phyloP scores from a whole-genome alignment of 37 sponge, comb jelly and placozoan species.

The Hexactinellida sp. region DNA sequence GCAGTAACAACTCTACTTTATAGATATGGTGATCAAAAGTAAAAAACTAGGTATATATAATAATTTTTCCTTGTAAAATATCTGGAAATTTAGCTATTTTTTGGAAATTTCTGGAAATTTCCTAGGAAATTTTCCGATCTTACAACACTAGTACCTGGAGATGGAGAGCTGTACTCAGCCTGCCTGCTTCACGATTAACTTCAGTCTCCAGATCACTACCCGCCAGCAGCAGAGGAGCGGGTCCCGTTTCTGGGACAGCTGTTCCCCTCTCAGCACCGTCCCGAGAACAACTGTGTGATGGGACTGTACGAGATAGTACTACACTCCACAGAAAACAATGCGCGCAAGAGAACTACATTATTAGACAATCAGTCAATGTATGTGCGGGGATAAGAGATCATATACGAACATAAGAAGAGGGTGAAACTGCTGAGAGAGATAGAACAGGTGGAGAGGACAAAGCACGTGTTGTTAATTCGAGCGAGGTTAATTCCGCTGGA shows the following conservation, averaged over 20 bases:
- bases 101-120: no score
- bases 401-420: constrained; percentile 60
- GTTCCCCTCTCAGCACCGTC: not conserved
- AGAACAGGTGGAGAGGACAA: constrained; percentile 39
- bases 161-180: constrained; percentile 60
- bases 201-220: constrained; percentile 45
- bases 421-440: constrained; percentile 39
- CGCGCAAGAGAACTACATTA: not conserved
- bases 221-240: constrained; percentile 25
- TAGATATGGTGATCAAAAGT: no score
- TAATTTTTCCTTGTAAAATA: no score
- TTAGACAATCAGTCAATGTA: constrained; percentile 29
- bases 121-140: no score
- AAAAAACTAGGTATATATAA: no score
- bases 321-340: not conserved
- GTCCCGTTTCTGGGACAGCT: not conserved
- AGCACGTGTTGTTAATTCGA: not conserved
- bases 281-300: constrained; percentile 18
- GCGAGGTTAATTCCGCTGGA: not conserved
- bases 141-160: no score
- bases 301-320: constrained; percentile 15
- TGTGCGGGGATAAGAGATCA: constrained; percentile 81
- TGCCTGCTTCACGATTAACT: constrained; percentile 53
- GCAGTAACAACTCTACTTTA: no score
- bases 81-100: no score